Percentiles rank a stretch among this genome's conserved stretches.
Conservation (phyloP, 2,888 invertebrate genomes). For the Trissolcus japonicus region DNA sequence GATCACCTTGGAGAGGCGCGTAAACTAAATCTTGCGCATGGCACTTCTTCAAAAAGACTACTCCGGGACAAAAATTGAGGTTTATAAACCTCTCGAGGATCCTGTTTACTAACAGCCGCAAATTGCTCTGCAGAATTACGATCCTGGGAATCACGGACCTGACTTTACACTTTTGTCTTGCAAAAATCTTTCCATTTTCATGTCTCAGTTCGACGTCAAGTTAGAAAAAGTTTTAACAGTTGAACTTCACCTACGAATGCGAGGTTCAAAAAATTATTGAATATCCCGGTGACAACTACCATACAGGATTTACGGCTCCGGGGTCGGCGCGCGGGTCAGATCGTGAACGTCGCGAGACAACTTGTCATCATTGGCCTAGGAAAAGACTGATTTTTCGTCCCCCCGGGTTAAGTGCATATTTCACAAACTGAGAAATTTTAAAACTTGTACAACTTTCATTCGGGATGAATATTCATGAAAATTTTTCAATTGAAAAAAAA, state of each 20-base stretch:
- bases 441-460: conserved; percentile 11
- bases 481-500: too few relatives aligned
- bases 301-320: conserved; percentile 70
- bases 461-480: too few relatives aligned
- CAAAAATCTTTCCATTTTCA: too few relatives aligned
- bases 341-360: conserved; percentile 71
- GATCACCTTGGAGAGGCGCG: conserved; percentile 15
- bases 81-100: too few relatives aligned
- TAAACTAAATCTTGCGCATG: conserved; percentile 23
- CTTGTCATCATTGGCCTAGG: conserved; percentile 59
- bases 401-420: conserved; percentile 29
- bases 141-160: too few relatives aligned
- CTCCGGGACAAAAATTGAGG: too few relatives aligned
- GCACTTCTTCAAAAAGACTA: conserved; percentile 19
- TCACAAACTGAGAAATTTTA: conserved; percentile 20
- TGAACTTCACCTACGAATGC: conserved; percentile 18
- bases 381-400: conserved; percentile 35
- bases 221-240: conserved; percentile 6
- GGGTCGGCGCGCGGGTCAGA: conserved; percentile 69
- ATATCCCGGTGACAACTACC: conserved; percentile 70
- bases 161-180: too few relatives aligned
- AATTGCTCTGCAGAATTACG: too few relatives aligned
- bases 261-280: conserved; percentile 67
- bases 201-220: too few relatives aligned
- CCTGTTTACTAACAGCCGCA: not conserved